Percentiles rank a stretch among this genome's conserved stretches.
Conservation (phyloP, 2,113 vertebrate species). For the Egretta garzetta region DNA sequence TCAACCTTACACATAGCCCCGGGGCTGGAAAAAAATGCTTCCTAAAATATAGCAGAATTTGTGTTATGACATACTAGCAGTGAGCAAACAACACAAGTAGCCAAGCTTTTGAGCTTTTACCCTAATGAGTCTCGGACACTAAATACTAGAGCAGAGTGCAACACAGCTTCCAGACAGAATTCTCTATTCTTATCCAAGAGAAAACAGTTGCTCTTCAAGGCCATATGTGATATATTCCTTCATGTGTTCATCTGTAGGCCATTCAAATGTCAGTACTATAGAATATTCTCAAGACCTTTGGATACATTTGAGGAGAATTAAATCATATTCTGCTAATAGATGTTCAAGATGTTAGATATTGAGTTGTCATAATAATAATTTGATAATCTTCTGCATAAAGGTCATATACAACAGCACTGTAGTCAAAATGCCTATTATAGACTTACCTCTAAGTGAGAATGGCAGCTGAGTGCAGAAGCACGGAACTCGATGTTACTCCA, state of each 20-base stretch:
- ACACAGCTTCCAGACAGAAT: background rate
- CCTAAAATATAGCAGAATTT: background rate
- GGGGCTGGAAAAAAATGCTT: accelerated
- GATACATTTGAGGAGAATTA: background rate
- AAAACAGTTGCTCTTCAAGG: background rate
- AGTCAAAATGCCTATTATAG: background rate
- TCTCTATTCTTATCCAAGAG: background rate
- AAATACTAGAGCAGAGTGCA: background rate
- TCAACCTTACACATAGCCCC: background rate
- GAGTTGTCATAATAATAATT: background rate
- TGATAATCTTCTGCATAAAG: background rate
- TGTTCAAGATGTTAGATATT: background rate
- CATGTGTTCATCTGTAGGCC: background rate
- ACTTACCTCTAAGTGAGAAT: conserved; percentile 27
- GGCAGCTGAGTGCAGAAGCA: conserved; percentile 59
- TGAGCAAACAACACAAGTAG: background rate
- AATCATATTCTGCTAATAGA: background rate
- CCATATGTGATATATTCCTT: background rate
- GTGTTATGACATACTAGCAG: background rate
- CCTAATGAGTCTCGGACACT: accelerated
- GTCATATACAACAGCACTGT: accelerated
- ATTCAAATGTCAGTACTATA: background rate
- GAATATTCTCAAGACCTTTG: background rate
- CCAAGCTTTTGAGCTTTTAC: background rate
- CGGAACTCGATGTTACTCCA: conserved; percentile 3